Base-by-base conservation (phyloP, 2,888 invertebrate species). In the Clitarchus hookeri region DNA sequence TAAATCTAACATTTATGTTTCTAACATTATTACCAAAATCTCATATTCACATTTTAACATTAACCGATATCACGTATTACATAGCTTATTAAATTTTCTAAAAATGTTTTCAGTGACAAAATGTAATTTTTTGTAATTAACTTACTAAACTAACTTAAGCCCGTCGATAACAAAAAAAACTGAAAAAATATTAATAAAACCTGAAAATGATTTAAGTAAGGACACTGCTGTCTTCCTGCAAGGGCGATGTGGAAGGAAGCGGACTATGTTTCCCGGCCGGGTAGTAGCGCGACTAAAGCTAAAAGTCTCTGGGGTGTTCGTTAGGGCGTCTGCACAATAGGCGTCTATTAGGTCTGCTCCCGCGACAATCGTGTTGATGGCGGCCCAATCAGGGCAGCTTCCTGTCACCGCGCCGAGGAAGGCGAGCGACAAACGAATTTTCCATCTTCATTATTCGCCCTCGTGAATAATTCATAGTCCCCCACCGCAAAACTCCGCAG, bases 341-440 rank as follows among this genome's bases (percentile, higher is more conserved):
- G 6, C 65, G 11, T 19, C n/a, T 65, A 65, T 65, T 65, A 65
- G 65, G 65, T 3, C 65, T n/a, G 19, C 23, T n/a, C 65, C n/a
- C n/a, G 65, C 65, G 65, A 65, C 65, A 65, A 65, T 65, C 65
- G n/a, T 19, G 65, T 65, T 65, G 65, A 65, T 65, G 65, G 65
- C 65, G 65, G 65, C n/a, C 65, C 65, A 65, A 65, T 65, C 65
- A 65, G 23, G 65, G 65, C 13, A 6, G 65, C 65, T 65, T 65
- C 65, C 65, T 65, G 65, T 65, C 65, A 65, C 65, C 65, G 23
- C 65, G 23, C 23, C 13, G 65, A 65, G 65, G 65, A n/a, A n/a
- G 65, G 65, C 23, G 6, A 19, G 53, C 13, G 53, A 23, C 65
- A 65, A 65, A 65, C 65, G 65, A 65, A 65, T 65, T 65, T 65